Evolutionary conservation across 2,797 vertebrate genomes (phyloP).

Genomic region (Eulemur mongoz): DNA sequence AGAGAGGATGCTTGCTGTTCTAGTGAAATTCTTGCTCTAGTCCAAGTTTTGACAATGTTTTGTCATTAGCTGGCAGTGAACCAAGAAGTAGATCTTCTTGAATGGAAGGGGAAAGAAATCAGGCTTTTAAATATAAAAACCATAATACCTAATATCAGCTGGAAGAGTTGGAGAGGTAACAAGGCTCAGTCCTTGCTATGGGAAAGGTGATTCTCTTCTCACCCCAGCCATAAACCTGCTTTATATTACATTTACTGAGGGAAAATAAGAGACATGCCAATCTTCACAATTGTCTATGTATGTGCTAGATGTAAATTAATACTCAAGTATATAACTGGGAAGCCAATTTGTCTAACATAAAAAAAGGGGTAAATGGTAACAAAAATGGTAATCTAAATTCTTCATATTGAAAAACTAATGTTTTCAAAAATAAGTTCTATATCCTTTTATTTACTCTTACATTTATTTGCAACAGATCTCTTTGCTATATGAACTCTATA

Average conservation of each 20-base stretch:
- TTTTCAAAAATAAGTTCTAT: constrained; percentile 9
- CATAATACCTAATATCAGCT: not conserved
- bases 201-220: not conserved
- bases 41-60: not conserved
- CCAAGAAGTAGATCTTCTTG: not conserved
- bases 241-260: constrained; percentile 4
- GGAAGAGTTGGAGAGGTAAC: not conserved
- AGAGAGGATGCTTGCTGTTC: not conserved
- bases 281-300: not conserved
- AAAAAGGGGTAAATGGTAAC: not conserved
- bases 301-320: not conserved
- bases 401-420: not conserved
- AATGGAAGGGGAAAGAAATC: not conserved
- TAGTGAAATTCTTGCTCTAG: not conserved
- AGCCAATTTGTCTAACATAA: not conserved
- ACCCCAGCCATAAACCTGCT: not conserved
- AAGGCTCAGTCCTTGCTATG: not conserved
- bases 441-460: constrained; percentile 36
- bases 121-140: constrained; percentile 17
- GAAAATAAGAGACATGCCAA: not conserved
- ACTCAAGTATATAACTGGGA: constrained; percentile 31
- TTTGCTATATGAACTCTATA: constrained; percentile 33
- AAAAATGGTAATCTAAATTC: constrained; percentile 38
- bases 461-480: constrained; percentile 32
- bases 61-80: not conserved